Base-by-base conservation (phyloP, 2,797 vertebrate species). In the Champsocephalus gunnari region DNA sequence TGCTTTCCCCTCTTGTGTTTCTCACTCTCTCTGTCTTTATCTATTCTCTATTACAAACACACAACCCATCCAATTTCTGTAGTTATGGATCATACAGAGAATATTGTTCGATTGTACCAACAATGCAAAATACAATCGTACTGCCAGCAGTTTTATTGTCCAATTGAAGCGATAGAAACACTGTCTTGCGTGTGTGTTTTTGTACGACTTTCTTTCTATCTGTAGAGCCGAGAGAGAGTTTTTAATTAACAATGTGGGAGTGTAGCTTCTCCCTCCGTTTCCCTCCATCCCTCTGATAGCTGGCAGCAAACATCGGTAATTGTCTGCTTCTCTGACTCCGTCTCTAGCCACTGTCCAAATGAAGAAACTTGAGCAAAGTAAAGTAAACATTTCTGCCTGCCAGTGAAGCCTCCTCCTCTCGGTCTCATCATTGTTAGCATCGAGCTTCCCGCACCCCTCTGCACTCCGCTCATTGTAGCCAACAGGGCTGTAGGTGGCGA, bases 211-310 rank as follows among this genome's bases (percentile, higher is more conserved):
- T 83, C 67, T 56, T 86, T 81, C 83, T 72, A 80, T 87, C 83
- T 83, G 79, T 61, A 11, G 78, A 83, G 71, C 71, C 56, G 70
- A 73, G 71, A 75, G 72, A 55, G 62, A 88, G 64, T 88, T 91
- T 93, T 89, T 93, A 92, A 94, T 94, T 92, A 93, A 88, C 88
- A 88, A 71, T 86, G 85, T 83, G 80, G 71, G 80, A 90, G 84
- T 86, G 81, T 77, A 90, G 83, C 88, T 59, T 77, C 80, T 80
- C 74, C 74, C 82, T 80, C 76, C 56, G 56, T 76, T 68, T 83
- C 69, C 50, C 80, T 82, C 58, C 21, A 59, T 67, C 57, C 62
- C 84, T 78, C 85, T 87, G 86, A 89, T 92, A 83, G 91, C 91
- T 90, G 85, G 73, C 75, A 89, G 91, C 91, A 87, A 89, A 92